phyloP scores from a whole-genome alignment of 2,888 invertebrate genomes.

The Dicyrtoma fusca region DNA sequence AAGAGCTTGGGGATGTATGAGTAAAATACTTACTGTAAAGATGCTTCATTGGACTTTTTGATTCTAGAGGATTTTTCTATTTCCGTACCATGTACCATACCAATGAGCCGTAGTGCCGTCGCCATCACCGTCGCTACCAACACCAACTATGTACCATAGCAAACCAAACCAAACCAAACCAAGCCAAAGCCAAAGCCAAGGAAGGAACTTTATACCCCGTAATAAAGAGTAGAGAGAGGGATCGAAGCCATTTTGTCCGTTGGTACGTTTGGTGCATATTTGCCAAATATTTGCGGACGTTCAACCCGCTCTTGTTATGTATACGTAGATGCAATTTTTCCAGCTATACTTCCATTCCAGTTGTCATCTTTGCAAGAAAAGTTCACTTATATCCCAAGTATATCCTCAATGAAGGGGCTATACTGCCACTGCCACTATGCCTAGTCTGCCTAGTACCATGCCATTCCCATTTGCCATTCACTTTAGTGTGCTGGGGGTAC shows the following conservation, averaged over 20 bases:
- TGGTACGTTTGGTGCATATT: conserved; percentile 4
- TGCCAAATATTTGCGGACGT: conserved; percentile 24
- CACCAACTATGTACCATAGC: not conserved
- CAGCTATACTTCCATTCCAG: not conserved
- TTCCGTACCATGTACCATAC: conserved; percentile 21
- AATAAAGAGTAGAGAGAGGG: too few relatives aligned
- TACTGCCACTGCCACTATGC: too few relatives aligned
- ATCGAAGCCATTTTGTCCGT: too few relatives aligned
- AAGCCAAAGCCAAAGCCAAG: not conserved
- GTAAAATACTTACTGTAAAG: conserved; percentile 7
- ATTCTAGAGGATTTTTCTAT: too few relatives aligned
- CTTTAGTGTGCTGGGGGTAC: too few relatives aligned
- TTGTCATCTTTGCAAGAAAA: not conserved
- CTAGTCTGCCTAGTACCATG: too few relatives aligned
- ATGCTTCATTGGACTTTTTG: not conserved
- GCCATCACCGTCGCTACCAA: not conserved
- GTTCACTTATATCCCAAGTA: too few relatives aligned
- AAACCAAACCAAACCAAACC: not conserved
- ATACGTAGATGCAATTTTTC: too few relatives aligned
- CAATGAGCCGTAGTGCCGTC: conserved; percentile 17
- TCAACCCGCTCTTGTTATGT: conserved; percentile 14
- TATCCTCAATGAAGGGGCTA: too few relatives aligned
- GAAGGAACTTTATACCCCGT: too few relatives aligned
- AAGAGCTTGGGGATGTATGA: not conserved
- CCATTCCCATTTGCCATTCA: too few relatives aligned